Evolutionary conservation across 35 echinoderm and acorn worm genomes (phyloP).

Genomic region (Stichopus chloronotus): DNA sequence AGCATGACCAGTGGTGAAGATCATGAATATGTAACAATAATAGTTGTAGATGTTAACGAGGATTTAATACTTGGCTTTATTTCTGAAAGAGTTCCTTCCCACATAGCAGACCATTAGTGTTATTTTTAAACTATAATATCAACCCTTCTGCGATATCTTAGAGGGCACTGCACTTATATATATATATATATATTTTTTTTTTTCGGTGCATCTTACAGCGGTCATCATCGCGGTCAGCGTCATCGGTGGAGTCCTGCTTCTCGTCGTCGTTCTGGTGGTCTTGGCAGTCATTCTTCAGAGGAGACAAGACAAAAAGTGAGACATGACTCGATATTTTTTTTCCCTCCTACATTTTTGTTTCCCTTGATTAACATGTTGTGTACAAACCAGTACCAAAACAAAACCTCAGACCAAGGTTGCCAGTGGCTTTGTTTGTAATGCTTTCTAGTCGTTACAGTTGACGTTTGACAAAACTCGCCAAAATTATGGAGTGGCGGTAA

Average conservation of each 20-base stretch:
- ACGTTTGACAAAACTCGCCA: background rate
- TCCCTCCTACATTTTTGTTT: background rate
- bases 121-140: too few relatives aligned
- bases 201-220: background rate
- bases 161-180: too few relatives aligned
- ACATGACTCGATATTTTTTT: background rate
- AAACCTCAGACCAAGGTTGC: too few relatives aligned
- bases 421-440: background rate
- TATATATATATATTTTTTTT: too few relatives aligned
- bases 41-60: too few relatives aligned
- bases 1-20: too few relatives aligned
- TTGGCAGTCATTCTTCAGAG: background rate
- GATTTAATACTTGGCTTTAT: too few relatives aligned
- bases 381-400: too few relatives aligned
- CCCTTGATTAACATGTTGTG: background rate
- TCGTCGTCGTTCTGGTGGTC: background rate
- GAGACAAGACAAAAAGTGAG: background rate
- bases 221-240: background rate
- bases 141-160: too few relatives aligned
- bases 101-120: too few relatives aligned
- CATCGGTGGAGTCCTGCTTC: background rate
- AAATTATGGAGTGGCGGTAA: background rate
- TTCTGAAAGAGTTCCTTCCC: too few relatives aligned
- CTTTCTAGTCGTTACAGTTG: background rate
- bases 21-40: too few relatives aligned